Base-by-base conservation (phyloP, 2,797 vertebrate species). In the Sparidentex hasta region DNA sequence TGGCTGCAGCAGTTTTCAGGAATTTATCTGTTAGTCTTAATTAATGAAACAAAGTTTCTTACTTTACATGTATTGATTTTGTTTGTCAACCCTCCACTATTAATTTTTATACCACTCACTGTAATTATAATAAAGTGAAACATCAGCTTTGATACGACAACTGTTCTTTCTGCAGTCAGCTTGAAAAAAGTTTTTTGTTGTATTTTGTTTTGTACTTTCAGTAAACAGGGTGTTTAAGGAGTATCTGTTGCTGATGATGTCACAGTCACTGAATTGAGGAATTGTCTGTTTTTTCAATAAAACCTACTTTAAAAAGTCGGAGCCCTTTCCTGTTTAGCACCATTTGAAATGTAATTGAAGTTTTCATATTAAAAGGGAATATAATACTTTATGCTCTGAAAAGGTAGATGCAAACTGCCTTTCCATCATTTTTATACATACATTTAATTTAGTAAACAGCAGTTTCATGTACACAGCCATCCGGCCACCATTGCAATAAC, bases 211-310 rank as follows among this genome's bases (percentile, higher is more conserved):
- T 78, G 20, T 76, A 64, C 56, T 80, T 33, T 63, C 47, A 73
- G 54, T 85, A 50, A 83, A 46, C 14, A 52, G 41, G 50, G 68
- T 76, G 56, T 61, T 86, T 68, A 70, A 51, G 11, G 51, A 77
- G 64, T 74, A 70, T 80, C 67, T 87, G 38, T 58, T 78, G 7
- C 44, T 62, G 65, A 66, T 51, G 74, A 80, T 79, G 84, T 85
- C 81, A 82, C 62, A 58, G 69, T 81, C 81, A 88, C 85, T 91
- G 61, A 82, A 84, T 75, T 68, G 43, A 70, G n/a, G n/a, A 5
- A 16, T 65, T 17, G 6, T 41, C 20, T 11, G 58, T 65, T 48
- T 55, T 74, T 47, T 5, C 5, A 92, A 86, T 91, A 90, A 93
- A 90, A 82, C 18, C 21, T 50, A 64, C 4, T 83, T 71, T 1